Conservation (phyloP, 2,113 vertebrate genomes). For the Hucho hucho region DNA sequence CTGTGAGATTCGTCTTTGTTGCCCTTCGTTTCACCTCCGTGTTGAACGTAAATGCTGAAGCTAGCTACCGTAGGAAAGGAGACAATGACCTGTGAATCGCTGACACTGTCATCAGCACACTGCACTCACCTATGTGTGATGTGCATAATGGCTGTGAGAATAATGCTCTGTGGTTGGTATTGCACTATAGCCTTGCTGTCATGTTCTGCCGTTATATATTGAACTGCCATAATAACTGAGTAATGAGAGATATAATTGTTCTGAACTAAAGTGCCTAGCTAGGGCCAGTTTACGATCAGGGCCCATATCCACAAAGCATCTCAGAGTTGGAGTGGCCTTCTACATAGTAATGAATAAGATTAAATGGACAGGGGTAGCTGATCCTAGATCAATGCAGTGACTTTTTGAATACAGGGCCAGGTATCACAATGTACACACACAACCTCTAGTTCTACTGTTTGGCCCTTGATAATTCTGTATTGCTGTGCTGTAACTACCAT, state of each 20-base stretch:
- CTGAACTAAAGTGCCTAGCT: constrained; percentile 16
- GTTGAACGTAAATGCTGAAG: constrained; percentile 3
- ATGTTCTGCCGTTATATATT: background rate
- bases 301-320: background rate
- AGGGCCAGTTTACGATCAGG: background rate
- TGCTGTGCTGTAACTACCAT: too few species aligned
- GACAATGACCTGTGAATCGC: constrained; percentile 1
- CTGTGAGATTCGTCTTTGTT: constrained; percentile 4
- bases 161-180: too few species aligned
- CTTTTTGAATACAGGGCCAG: too few species aligned
- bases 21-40: background rate
- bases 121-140: background rate
- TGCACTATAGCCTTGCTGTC: background rate
- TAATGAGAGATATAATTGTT: background rate
- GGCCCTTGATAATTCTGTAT: too few species aligned
- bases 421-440: too few species aligned
- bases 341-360: too few species aligned
- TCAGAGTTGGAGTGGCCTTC: too few species aligned
- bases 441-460: too few species aligned
- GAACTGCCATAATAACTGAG: background rate
- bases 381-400: background rate
- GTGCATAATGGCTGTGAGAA: too few species aligned
- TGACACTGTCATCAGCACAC: background rate
- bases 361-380: too few species aligned
- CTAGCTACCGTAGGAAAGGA: background rate